Evolutionary conservation across 2,888 invertebrate species (phyloP), one percentile per base, ranked within the genome.

Genomic region (Mythimna loreyi): DNA sequence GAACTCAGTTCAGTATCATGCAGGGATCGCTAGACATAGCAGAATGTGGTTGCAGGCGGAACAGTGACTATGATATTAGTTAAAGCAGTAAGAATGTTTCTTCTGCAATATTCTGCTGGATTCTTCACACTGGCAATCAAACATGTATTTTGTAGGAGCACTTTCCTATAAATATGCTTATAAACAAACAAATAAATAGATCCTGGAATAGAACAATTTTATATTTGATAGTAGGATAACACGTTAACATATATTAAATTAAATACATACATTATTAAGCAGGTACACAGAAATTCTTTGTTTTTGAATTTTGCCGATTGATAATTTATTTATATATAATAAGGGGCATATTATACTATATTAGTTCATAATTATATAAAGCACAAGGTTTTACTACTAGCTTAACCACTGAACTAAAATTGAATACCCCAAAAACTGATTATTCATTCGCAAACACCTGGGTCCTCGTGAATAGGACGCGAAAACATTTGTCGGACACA

Each of bases 11-110:
- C 67, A 65, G 62, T 72, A 49, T 74, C 84, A 84, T 84, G 83
- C 83, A 70, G 72, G 77, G 70, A 75, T 53, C 64, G 68, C 68
- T 58, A 80, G 40, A 60, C 56, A 68, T 77, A 83, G 84, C 80
- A 73, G 72, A 75, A 67, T 69, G 53, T 68, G 72, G 72, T 57
- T 55, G 69, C 62, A 81, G 75, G 79, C 78, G 55, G 45, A 72
- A 81, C 52, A 66, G 25, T 66, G n/a, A 71, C 53, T 49, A 59
- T 25, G 45, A 57, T 61, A 68, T 68, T 67, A 67, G 53, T 70
- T 49, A 67, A 81, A 73, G 81, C 67, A 74, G 78, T 62, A 70
- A 66, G 23, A 69, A 28, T 57, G 50, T 58, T 45, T 62, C 52
- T 60, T 60, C 58, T 56, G 65, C 21, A 9, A 30, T 60, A 78